Conservation (phyloP, 2,113 vertebrate genomes). For the Brienomyrus brachyistius region DNA sequence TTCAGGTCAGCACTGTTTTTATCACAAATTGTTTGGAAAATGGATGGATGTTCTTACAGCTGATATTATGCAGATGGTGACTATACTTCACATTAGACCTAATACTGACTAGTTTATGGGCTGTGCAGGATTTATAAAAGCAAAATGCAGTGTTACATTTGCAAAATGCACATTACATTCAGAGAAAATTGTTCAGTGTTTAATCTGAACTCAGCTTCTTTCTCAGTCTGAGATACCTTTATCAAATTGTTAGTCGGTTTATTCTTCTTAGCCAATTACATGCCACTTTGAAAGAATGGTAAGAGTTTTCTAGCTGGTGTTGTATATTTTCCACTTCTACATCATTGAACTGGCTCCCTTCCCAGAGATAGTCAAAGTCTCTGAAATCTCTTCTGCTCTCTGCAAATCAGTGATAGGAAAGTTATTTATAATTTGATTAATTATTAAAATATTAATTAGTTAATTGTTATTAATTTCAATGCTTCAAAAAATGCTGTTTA, state of each 20-base stretch:
- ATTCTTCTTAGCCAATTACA: neutral
- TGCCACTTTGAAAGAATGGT: neutral
- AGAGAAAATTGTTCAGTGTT: neutral
- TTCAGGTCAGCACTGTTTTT: neutral
- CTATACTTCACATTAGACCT: neutral
- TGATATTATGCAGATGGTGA: neutral
- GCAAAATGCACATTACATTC: neutral
- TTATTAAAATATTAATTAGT: too few species aligned
- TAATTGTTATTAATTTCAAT: too few species aligned
- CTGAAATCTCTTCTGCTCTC: neutral
- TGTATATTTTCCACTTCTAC: neutral
- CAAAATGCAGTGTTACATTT: neutral
- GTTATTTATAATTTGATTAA: too few species aligned
- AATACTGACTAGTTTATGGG: neutral
- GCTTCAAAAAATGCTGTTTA: too few species aligned
- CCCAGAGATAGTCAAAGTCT: neutral
- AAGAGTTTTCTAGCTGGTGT: neutral
- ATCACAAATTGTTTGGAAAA: neutral
- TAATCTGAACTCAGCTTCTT: neutral
- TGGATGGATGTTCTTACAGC: neutral
- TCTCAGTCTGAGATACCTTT: neutral
- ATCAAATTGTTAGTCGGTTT: neutral
- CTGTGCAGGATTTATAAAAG: neutral
- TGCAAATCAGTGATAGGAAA: neutral
- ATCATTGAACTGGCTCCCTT: neutral